Evolutionary conservation across 2,113 vertebrate genomes (phyloP), one percentile per base, ranked within the genome.

Genomic region (Leptobrachium leishanense): DNA sequence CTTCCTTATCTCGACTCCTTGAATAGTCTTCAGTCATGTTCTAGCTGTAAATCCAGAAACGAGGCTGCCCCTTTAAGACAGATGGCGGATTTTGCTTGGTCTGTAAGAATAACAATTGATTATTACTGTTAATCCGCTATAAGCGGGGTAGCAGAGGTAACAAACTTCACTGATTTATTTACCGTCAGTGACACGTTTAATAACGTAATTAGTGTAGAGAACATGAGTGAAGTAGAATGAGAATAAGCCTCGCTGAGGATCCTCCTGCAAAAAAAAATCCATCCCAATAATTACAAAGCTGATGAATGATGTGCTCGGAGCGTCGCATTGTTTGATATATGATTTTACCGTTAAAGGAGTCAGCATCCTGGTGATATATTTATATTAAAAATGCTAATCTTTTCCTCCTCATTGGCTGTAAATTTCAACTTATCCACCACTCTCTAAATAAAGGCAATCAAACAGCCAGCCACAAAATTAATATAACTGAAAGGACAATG

Each of bases 131-230:
- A 70, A 77, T 77, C 43, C 69, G 54, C 2, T 50, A 70, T 69
- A 71, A 71, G 57, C 57, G 54, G 41, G 31, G 11, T 31, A 70
- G 13, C 43, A 46, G 68, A 50, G 6, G 4, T 70, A 70, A 70
- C 50, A 53, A 65, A 53, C 44, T 15, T 7, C 12, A 11, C 59
- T 43, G 69, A 73, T 55, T 65, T 15, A 72, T 79, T 54, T 4
- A 31, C 69, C 72, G 77, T 55, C 68, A 79, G 43, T 43, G 62
- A 12, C 46, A 66, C 66, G 69, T 79, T 54, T 64, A 43, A 66
- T 79, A 79, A 66, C 66, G 69, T 79, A 66, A 79, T 79, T 79
- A 73, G 77, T 66, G 77, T 54, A 54, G 31, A 42, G 62, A 53
- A 72, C 59, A 66, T 66, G 77, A 46, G 5, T 42, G 15, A 3